Evolutionary conservation across 2,888 invertebrate species (phyloP), one percentile per base, ranked within the genome.

Genomic region (Patella caerulea): DNA sequence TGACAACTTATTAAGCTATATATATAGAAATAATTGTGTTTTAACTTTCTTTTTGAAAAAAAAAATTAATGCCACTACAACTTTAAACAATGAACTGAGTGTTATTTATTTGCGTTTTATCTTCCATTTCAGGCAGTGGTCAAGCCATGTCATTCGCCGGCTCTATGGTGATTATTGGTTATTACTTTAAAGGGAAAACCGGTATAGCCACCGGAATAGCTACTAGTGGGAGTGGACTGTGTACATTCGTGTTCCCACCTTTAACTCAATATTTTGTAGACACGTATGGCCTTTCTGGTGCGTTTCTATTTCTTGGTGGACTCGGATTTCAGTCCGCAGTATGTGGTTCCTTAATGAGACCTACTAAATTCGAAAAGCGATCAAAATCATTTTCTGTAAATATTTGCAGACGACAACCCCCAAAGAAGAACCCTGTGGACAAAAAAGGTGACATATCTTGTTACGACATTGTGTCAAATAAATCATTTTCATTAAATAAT

Each of bases 211-310:
- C 69, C 5, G 74, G 74, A 12, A 52, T 74, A 17, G 69, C 65
- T 45, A 74, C 65, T 19, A 65, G 65, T 52, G 74, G 74, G n/a
- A 53, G 59, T 59, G 74, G 59, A 9, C 65, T 65, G 0, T 45
- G 69, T n/a, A 74, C 69, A 52, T 65, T 74, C 34, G 65, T 74
- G 4, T 72, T 70, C 19, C 76, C 76, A 15, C 56, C 55, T 55
- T 56, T 76, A 19, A 55, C 71, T 11, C 76, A 76, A 45, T 71
- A 71, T 45, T 72, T 71, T 54, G 72, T 76, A n/a, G 76, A 76
- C 56, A 55, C 7, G 17, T 76, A 71, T 56, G 59, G 71, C 17
- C 59, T 76, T 2, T 14, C 52, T 19, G 76, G 76, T 29, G 76
- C 72, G 2, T 70, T 72, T 3, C 59, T 72, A 9, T 29, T 76